These are phyloP conservation scores for Sinelater perroti DNA, from an alignment of 2,888 invertebrate species.

Conservation along the genomic window DNA sequence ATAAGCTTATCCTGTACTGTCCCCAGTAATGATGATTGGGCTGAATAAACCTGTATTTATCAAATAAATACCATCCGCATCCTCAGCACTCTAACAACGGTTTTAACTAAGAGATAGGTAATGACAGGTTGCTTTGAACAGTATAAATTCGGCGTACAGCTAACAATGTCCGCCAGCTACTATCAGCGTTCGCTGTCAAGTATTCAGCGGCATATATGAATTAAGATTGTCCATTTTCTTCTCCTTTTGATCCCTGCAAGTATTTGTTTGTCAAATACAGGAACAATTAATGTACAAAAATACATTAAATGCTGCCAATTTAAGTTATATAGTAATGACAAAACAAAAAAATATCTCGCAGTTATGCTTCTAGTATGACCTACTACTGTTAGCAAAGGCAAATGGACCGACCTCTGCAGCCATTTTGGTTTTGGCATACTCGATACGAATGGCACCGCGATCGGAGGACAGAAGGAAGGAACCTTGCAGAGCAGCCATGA, in stretches of 20 bases:
- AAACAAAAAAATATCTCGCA: constrained; percentile 17
- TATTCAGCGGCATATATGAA: constrained; percentile 77
- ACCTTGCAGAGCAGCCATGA: constrained; percentile 94
- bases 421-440: constrained; percentile 99
- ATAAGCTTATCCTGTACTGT: constrained; percentile 70
- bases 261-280: constrained; percentile 39
- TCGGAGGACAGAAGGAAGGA: constrained; percentile 95
- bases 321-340: constrained; percentile 9
- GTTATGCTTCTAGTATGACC: constrained; percentile 34
- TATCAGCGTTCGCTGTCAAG: constrained; percentile 71
- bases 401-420: constrained; percentile 75
- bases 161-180: constrained; percentile 58
- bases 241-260: constrained; percentile 81
- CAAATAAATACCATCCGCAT: constrained; percentile 55
- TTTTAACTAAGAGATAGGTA: constrained; percentile 56
- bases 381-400: constrained; percentile 40
- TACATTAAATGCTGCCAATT: constrained; percentile 14
- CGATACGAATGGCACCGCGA: constrained; percentile 97
- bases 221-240: constrained; percentile 89
- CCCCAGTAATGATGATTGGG: constrained; percentile 36
- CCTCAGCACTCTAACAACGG: constrained; percentile 57
- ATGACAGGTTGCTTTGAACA: constrained; percentile 36
- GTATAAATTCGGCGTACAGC: constrained; percentile 34
- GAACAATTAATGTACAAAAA: constrained; percentile 44
- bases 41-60: constrained; percentile 54